Conservation (phyloP, 1,140 invertebrate genomes). For the Drosophila albomicans region DNA sequence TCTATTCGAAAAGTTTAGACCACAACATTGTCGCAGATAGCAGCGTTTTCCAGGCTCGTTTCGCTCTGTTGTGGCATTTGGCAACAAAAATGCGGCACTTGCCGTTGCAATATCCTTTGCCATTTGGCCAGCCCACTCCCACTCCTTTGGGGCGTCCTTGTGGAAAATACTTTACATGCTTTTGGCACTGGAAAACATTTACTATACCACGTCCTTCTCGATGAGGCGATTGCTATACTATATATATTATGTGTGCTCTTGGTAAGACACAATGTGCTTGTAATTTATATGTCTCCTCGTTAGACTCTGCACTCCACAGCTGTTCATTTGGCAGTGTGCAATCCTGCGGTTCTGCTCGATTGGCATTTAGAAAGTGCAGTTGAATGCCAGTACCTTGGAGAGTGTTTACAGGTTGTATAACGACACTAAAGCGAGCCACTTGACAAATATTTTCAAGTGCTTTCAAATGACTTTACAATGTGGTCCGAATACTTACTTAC, state of each 20-base stretch:
- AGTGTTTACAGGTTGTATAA: constrained; percentile 2
- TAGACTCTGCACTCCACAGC: constrained; percentile 8
- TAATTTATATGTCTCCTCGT: constrained; percentile 38
- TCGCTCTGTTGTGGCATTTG: constrained; percentile 30
- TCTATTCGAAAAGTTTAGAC: constrained; percentile 59
- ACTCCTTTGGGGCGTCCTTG: constrained; percentile 23
- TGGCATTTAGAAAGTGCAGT: constrained; percentile 6
- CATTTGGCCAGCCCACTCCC: no score
- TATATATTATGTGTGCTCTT: neutral
- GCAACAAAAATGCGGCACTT: constrained; percentile 17
- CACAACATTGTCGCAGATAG: constrained; percentile 62
- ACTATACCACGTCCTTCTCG: neutral
- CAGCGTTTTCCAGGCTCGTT: constrained; percentile 14
- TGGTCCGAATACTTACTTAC: neutral
- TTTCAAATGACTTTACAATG: constrained; percentile 6
- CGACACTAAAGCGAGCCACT: constrained; percentile 1
- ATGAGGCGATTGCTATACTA: neutral
- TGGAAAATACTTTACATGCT: constrained; percentile 45
- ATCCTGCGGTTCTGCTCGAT: constrained; percentile 9
- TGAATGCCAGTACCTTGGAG: neutral
- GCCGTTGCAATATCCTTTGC: constrained; percentile 30
- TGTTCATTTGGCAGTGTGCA: constrained; percentile 15
- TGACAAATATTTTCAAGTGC: constrained; percentile 19
- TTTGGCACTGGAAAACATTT: constrained; percentile 44
- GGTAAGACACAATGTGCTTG: constrained; percentile 19